Evolutionary conservation across 2,797 vertebrate genomes (phyloP).

Genomic region (Myotis findleyi): DNA sequence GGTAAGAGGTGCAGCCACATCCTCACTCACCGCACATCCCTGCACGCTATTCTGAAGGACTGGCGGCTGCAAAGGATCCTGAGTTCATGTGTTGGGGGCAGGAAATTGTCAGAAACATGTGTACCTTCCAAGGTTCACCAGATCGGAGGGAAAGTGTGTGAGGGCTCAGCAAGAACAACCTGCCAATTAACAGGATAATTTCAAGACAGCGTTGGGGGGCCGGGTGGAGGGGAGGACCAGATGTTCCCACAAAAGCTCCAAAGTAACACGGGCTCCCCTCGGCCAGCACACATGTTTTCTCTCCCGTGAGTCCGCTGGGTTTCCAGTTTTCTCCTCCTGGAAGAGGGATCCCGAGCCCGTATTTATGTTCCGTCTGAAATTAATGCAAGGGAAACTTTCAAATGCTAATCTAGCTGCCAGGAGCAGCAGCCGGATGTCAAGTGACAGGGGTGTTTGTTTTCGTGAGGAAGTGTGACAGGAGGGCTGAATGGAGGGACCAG

Average conservation of each 20-base stretch:
- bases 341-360: constrained; percentile 70
- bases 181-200: constrained; percentile 67
- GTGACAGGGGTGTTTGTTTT: constrained; percentile 69
- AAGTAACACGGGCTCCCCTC: not conserved
- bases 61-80: not conserved
- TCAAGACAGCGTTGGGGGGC: constrained; percentile 40
- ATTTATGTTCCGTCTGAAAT: constrained; percentile 82
- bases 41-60: not conserved
- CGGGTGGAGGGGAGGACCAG: constrained; percentile 63
- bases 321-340: constrained; percentile 75
- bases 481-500: not conserved
- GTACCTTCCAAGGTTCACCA: constrained; percentile 62
- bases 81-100: constrained; percentile 30
- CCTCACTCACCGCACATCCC: not conserved
- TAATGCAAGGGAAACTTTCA: constrained; percentile 82
- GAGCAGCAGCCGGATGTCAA: constrained; percentile 60
- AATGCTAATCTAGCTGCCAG: constrained; percentile 76
- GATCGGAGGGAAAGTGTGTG: constrained; percentile 22
- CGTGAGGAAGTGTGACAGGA: constrained; percentile 57
- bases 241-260: constrained; percentile 76
- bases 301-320: constrained; percentile 58
- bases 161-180: constrained; percentile 49
- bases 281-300: constrained; percentile 78
- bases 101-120: constrained; percentile 50
- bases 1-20: not conserved